Base-by-base conservation (phyloP, 2,113 vertebrate species). In the Micronisus gabar region DNA sequence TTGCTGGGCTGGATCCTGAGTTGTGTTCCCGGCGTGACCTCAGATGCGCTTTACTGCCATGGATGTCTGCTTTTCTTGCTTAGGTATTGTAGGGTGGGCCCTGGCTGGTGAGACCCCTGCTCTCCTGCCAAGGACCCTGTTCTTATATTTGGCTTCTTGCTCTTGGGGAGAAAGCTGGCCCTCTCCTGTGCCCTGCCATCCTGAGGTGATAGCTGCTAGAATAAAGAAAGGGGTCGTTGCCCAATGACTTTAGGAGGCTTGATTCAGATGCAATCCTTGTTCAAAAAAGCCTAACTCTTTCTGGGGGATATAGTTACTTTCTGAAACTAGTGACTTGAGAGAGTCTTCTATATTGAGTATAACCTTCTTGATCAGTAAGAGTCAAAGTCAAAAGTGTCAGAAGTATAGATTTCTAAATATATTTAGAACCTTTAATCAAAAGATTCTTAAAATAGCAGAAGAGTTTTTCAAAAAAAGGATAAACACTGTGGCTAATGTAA, bases 381-480 rank as follows among this genome's bases (percentile, higher is more conserved):
- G 23, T 59, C 41, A 58, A 87, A 83, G 82, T 68, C 62, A 93
- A 25, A 90, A 75, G 66, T 94, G 78, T 87, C 79, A 81, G 65
- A 95, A 83, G 47, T 91, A 96, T 86, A 81, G 95, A 96, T 95
- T 97, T 97, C 55, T 82, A 88, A 83, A 71, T 95, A 70, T 56
- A 81, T 86, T 95, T 91, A 86, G 89, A 74, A 52, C 75, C 40
- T 86, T 95, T 86, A 95, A 80, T 79, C 53, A 94, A 86, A 95
- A 89, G 55, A 38, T 25, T 68, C 93, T 97, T 38, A 96, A 97
- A 97, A 96, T 97, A 98, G 62, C 48, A 80, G 38, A 76, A 72
- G 68, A 75, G 58, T 23, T 72, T 83, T 95, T 92, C 47, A 47
- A 81, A 68, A 68, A 81, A 80, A 43, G 48, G 34, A 48, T 55